Conservation (phyloP, 1,140 invertebrate species). For the Antheraea pernyi region DNA sequence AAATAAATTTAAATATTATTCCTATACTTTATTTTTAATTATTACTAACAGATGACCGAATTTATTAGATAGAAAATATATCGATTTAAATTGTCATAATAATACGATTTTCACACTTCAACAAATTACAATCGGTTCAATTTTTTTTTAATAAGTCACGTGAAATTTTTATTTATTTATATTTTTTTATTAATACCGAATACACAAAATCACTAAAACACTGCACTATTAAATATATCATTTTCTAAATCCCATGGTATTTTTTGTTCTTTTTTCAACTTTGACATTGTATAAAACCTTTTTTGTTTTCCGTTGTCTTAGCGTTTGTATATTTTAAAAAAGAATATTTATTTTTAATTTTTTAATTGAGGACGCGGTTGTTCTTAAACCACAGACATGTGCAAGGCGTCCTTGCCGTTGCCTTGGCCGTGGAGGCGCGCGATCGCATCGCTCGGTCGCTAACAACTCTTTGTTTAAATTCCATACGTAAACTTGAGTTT, state of each 20-base stretch:
- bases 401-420: conserved; percentile 54
- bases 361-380: conserved; percentile 5
- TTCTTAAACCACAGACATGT: conserved; percentile 16
- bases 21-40: too few relatives aligned
- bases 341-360: neutral
- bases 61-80: too few relatives aligned
- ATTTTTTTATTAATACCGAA: too few relatives aligned
- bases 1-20: neutral
- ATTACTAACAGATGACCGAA: too few relatives aligned
- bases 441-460: conserved; percentile 43
- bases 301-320: neutral
- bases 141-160: too few relatives aligned
- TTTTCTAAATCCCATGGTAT: neutral
- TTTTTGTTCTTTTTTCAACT: neutral
- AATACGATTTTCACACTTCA: too few relatives aligned
- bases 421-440: conserved; percentile 49
- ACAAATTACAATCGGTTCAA: too few relatives aligned
- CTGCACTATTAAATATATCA: neutral
- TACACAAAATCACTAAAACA: neutral
- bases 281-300: neutral
- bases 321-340: neutral
- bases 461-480: conserved; percentile 63
- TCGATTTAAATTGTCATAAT: too few relatives aligned
- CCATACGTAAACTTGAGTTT: conserved; percentile 54
- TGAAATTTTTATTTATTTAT: too few relatives aligned